phyloP scores from a whole-genome alignment of 2,888 invertebrate species.

The Drosophila phalerata region DNA sequence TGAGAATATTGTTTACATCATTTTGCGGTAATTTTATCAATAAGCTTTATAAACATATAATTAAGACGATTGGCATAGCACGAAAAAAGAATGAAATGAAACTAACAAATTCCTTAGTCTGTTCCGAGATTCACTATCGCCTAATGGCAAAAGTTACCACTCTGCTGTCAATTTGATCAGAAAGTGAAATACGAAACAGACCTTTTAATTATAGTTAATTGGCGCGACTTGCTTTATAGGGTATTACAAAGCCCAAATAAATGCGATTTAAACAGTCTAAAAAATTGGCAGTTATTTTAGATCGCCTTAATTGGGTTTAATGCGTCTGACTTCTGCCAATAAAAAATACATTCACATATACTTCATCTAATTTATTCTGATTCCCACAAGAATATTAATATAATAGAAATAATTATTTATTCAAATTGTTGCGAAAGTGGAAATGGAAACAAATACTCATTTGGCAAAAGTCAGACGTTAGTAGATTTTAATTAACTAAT shows the following conservation, averaged over 20 bases:
- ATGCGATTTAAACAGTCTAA: constrained; percentile 21
- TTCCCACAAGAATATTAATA: no score
- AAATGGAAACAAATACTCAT: neutral
- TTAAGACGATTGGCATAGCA: constrained; percentile 6
- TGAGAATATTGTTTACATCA: constrained; percentile 2
- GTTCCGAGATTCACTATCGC: neutral
- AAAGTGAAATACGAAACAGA: neutral
- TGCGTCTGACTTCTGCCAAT: neutral
- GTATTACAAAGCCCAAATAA: constrained; percentile 16
- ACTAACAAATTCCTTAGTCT: neutral
- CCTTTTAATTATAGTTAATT: neutral
- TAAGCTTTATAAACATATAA: neutral
- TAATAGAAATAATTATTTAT: neutral
- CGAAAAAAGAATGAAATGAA: neutral
- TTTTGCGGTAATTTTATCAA: constrained; percentile 9
- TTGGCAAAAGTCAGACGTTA: constrained; percentile 1
- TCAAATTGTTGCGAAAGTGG: neutral
- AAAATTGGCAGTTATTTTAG: constrained; percentile 35
- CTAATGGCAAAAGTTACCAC: neutral
- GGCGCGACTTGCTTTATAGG: constrained; percentile 2
- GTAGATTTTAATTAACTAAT: constrained; percentile 68
- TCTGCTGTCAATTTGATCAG: neutral
- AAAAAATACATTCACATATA: neutral
- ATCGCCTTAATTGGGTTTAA: constrained; percentile 5
- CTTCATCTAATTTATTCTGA: no score